These are phyloP conservation scores for Zaprionus capensis DNA, from an alignment of 1,140 invertebrate genomes.

Conservation along the genomic window DNA sequence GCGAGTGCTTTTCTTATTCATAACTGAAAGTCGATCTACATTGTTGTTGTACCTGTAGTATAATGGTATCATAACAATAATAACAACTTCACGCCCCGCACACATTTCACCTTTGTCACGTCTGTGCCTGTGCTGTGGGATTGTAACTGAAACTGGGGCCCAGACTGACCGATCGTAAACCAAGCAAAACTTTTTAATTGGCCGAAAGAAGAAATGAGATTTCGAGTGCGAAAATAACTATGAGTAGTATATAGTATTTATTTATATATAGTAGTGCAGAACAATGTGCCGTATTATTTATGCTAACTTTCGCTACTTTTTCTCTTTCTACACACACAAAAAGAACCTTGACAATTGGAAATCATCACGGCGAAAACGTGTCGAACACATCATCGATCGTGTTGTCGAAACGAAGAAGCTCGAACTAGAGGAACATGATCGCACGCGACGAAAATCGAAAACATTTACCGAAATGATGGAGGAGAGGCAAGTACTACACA, in stretches of 20 bases:
- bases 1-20: neutral
- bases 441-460: slow-evolving; percentile 91
- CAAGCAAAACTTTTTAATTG: slow-evolving; percentile 74
- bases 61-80: slow-evolving; percentile 15
- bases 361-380: slow-evolving; percentile 93
- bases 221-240: slow-evolving; percentile 26
- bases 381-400: slow-evolving; percentile 94
- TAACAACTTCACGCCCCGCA: slow-evolving; percentile 23
- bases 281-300: slow-evolving; percentile 59
- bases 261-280: slow-evolving; percentile 9
- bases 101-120: slow-evolving; percentile 68
- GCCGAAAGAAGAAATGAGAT: slow-evolving; percentile 45
- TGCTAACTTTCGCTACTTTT: slow-evolving; percentile 71
- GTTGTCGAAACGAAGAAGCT: slow-evolving; percentile 95
- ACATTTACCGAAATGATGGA: slow-evolving; percentile 98
- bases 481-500: slow-evolving; percentile 88
- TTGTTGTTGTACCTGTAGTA: neutral
- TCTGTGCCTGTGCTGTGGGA: slow-evolving; percentile 13
- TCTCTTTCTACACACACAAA: slow-evolving; percentile 36
- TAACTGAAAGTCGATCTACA: slow-evolving; percentile 32
- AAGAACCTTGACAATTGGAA: slow-evolving; percentile 98
- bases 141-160: slow-evolving; percentile 3
- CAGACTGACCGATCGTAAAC: slow-evolving; percentile 38
- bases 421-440: slow-evolving; percentile 90
- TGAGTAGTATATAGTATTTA: neutral